Conservation (phyloP, 2,113 vertebrate species). For the Columbina picui region DNA sequence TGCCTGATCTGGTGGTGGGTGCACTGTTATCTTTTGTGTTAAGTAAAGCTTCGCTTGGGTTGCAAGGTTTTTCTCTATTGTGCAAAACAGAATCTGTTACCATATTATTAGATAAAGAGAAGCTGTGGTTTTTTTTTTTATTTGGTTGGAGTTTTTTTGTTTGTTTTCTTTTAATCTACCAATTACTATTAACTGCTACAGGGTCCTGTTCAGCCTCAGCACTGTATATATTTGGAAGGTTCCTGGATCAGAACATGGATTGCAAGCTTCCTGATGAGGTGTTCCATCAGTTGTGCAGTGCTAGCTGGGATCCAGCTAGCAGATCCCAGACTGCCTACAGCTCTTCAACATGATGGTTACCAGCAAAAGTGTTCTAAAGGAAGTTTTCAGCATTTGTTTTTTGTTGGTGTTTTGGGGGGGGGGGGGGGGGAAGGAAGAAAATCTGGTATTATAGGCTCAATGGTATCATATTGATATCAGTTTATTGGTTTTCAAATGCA, state of each 20-base stretch:
- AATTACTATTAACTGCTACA: background rate
- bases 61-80: background rate
- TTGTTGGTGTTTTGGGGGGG: background rate
- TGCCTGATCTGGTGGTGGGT: background rate
- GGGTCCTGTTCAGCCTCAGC: background rate
- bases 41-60: background rate
- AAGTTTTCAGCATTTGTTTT: background rate
- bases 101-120: background rate
- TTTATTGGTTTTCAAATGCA: background rate
- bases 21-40: background rate
- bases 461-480: too few species aligned
- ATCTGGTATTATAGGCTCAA: background rate
- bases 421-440: too few species aligned
- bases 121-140: background rate
- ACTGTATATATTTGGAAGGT: background rate
- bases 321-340: background rate
- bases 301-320: background rate
- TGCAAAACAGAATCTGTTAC: background rate
- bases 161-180: background rate
- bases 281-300: rapidly evolving
- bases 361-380: background rate
- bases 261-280: background rate
- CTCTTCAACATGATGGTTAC: background rate
- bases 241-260: background rate
- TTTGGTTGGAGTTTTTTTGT: background rate